Conservation (phyloP, 1,140 invertebrate genomes). For the Pentalonia nigronervosa region DNA sequence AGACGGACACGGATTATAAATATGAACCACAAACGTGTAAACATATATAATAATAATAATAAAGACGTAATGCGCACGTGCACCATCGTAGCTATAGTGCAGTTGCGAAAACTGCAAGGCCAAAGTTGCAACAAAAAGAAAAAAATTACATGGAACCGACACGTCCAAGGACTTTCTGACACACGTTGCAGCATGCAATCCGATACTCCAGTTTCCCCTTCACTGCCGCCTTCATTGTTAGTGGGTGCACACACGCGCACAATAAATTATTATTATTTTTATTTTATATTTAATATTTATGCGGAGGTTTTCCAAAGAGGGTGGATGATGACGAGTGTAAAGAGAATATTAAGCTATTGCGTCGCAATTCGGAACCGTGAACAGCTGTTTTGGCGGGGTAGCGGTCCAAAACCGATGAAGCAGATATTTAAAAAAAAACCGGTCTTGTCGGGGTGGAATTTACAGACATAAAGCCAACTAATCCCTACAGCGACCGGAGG, state of each 20-base stretch:
- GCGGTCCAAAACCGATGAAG: not conserved
- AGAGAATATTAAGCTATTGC: slow-evolving; percentile 9
- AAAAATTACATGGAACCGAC: slow-evolving; percentile 31
- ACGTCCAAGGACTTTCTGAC: slow-evolving; percentile 47
- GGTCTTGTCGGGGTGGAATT: slow-evolving; percentile 45
- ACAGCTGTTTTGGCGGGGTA: slow-evolving; percentile 46
- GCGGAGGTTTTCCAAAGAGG: not conserved
- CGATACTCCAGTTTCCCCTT: slow-evolving; percentile 4
- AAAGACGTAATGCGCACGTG: slow-evolving; percentile 1
- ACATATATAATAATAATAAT: not conserved
- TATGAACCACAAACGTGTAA: not conserved
- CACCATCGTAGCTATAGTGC: not conserved
- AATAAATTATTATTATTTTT: not conserved
- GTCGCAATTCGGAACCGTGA: not conserved
- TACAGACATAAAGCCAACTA: slow-evolving; percentile 41
- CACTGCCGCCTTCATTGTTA: not conserved
- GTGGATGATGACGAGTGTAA: not conserved
- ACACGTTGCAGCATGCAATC: slow-evolving; percentile 2
- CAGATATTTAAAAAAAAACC: slow-evolving; percentile 33
- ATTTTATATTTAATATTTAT: not conserved
- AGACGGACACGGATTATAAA: slow-evolving; percentile 9
- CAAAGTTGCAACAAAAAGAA: slow-evolving; percentile 50
- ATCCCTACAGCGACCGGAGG: not conserved
- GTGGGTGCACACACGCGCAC: not conserved
- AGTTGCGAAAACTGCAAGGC: slow-evolving; percentile 56